phyloP scores from a whole-genome alignment of 2,113 vertebrate species.

The Pogona vitticeps region DNA sequence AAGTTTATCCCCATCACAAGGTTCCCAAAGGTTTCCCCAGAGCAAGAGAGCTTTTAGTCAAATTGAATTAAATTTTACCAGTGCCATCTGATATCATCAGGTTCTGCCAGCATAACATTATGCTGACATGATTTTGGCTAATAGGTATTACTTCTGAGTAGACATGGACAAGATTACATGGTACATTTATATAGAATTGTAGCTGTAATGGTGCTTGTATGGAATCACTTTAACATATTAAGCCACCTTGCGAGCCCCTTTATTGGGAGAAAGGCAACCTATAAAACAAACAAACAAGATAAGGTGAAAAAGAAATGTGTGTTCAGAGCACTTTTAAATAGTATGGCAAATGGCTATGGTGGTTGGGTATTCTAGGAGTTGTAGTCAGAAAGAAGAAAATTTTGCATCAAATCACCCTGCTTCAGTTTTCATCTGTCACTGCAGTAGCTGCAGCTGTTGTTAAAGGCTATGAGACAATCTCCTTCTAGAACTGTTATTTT shows the following conservation, averaged over 20 bases:
- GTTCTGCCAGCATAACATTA: too few species aligned
- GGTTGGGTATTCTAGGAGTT: background rate
- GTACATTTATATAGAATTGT: background rate
- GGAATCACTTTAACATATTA: background rate
- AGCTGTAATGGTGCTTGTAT: accelerated
- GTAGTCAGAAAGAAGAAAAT: background rate
- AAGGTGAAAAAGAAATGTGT: background rate
- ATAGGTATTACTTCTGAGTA: too few species aligned
- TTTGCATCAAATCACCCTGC: background rate
- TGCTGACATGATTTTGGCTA: too few species aligned
- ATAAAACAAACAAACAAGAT: constrained; percentile 9
- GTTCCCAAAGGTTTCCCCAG: too few species aligned
- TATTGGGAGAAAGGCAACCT: too few species aligned
- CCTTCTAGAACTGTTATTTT: background rate
- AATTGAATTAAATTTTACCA: too few species aligned
- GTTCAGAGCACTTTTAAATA: background rate
- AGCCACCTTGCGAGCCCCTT: background rate
- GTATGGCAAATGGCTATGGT: background rate
- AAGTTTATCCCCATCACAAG: too few species aligned
- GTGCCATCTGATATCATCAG: too few species aligned
- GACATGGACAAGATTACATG: too few species aligned
- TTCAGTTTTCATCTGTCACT: background rate
- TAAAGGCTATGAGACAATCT: background rate
- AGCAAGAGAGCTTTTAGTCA: too few species aligned
- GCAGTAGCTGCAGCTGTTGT: background rate